Evolutionary conservation across 2,888 invertebrate species (phyloP).

Genomic region (Oithona nana): DNA sequence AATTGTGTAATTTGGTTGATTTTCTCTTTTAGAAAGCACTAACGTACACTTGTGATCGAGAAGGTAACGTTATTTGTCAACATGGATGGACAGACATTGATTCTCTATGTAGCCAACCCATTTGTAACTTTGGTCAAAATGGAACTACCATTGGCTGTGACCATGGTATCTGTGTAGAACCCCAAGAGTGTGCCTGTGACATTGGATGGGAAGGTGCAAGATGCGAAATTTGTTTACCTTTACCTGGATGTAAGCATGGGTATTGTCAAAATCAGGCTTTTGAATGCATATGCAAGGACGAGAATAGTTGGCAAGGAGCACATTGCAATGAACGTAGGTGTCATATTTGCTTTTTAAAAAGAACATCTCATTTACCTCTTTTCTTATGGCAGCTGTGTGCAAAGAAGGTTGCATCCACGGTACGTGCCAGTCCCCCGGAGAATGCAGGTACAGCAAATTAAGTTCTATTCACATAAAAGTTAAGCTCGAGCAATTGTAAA

Average conservation of each 20-base stretch:
- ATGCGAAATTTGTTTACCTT: conserved; percentile 1
- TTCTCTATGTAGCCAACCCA: neutral
- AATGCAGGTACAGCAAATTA: neutral
- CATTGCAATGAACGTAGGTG: neutral
- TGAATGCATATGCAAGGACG: neutral
- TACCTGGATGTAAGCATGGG: conserved; percentile 10
- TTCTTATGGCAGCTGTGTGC: neutral
- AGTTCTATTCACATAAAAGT: neutral
- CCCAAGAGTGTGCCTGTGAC: conserved; percentile 5
- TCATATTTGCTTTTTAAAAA: too few relatives aligned
- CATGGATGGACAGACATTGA: conserved; percentile 1
- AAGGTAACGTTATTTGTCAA: neutral
- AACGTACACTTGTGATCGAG: conserved; percentile 2
- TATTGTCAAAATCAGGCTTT: neutral
- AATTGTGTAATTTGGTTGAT: too few relatives aligned
- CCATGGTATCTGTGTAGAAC: neutral
- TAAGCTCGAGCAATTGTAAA: too few relatives aligned
- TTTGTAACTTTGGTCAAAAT: neutral
- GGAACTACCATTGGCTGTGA: neutral
- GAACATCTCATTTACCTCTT: neutral
- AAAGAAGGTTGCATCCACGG: conserved; percentile 3
- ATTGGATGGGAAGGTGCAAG: conserved; percentile 10
- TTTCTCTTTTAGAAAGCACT: too few relatives aligned
- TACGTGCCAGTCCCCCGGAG: conserved; percentile 3
- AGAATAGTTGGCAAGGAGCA: neutral